Evolutionary conservation across 1,140 invertebrate genomes (phyloP), one percentile per base, ranked within the genome.

Genomic region (Drosophila obscura): DNA sequence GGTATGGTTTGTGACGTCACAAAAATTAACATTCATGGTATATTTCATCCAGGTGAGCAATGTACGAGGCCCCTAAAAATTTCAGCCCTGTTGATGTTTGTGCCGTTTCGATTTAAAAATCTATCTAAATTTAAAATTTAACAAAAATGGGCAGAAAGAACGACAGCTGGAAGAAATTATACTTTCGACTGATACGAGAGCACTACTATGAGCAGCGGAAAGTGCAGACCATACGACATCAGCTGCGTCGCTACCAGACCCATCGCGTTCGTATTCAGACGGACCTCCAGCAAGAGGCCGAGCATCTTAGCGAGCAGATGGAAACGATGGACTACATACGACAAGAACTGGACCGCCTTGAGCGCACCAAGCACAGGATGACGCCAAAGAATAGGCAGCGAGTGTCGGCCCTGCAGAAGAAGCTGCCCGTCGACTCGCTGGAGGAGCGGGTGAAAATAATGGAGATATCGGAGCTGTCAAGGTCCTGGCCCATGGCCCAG

Each of bases 361-460:
- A 39, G 28, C 41, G 7, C 2, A 15, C 26, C 4, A 28, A 51
- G 2, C 39, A 69, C 11, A 15, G 7, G 0, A 8, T 71, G 8
- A n/a, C 46, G 3, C 46, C 52, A 11, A 35, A 15, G 1, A 39
- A 71, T 16, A 19, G 16, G 1, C 58, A 46, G 16, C 53, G 44
- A 4, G 8, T 71, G 39, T 4, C 31, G 0, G 19, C 22, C 8
- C n/a, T 71, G 0, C 9, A 51, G 0, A 50, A 35, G 9, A 19
- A 22, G 5, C 8, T 77, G 7, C 78, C 66, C 1, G 7, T 7
- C 13, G 13, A 46, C 35, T 51, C 13, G 2, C 44, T 80, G 1
- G 6, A 15, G 0, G 46, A 81, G 6, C 53, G 53, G 1, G 51
- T 80, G 15, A 53, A 22, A 5, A 52, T 83, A 2, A 74, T 82